Base-by-base conservation (phyloP, 2,797 vertebrate species). In the Ibycter americanus region DNA sequence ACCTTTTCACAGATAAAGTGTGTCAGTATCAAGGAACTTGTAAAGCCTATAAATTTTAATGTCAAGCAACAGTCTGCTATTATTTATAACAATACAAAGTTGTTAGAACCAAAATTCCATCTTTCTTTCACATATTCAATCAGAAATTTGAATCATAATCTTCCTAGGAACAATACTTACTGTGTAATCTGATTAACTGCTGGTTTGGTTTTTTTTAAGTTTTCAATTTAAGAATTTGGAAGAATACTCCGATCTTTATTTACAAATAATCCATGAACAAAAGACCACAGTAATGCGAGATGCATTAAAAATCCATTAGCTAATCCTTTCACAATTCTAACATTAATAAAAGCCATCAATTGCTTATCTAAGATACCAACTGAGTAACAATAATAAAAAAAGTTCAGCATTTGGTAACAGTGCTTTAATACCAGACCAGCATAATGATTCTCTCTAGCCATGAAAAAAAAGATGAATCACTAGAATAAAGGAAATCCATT, bases 351-450 rank as follows among this genome's bases (percentile, higher is more conserved):
- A 95, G 8, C 13, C 68, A 83, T 42, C 67, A 96, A 29, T 26
- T 91, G 18, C 16, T 96, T 94, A 74, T 79, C 52, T 90, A 70
- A 72, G 70, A 73, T 73, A 63, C 12, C 22, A 47, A 34, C 44
- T 62, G 38, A 91, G 23, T 68, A 92, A 80, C 55, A 62, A 40
- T 6, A 67, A 34, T 25, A 21, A 90, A 91, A 86, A 61, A 87
- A 91, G 8, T 95, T 97, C 90, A 96, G 65, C 20, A 85, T 83
- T 95, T 87, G 21, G 9, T 89, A 84, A 82, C 19, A 91, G 8
- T 86, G 46, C 6, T 83, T 11, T 93, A 82, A 87, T 96, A 59
- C 46, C 55, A 42, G 22, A 88, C 58, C 14, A 91, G 6, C 31
- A 12, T 63, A 87, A 61, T 73, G 52, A 63, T 77, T 96, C 11